Percentiles rank a stretch among this genome's conserved stretches.
Conservation (phyloP, 1,140 invertebrate genomes). For the Medauroidea extradentata region DNA sequence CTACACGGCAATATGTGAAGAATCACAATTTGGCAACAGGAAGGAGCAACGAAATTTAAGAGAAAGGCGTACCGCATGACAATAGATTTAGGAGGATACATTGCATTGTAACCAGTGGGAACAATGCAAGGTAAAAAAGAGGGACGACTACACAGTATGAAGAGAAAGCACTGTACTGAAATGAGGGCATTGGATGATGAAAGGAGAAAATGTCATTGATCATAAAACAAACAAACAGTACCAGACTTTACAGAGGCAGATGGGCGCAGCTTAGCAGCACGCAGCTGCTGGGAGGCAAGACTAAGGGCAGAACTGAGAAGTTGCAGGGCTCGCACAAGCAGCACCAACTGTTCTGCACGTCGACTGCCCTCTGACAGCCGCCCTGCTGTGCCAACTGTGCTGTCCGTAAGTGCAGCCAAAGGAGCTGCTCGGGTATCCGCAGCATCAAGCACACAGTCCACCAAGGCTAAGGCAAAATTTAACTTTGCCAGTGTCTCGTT, state of each 20-base stretch:
- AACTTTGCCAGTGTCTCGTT: constrained; percentile 91
- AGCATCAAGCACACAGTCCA: constrained; percentile 85
- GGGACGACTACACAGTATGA: too few relatives aligned
- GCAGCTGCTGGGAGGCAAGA: constrained; percentile 84
- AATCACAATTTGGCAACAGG: too few relatives aligned
- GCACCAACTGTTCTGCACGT: constrained; percentile 83
- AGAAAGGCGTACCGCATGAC: too few relatives aligned
- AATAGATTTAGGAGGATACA: too few relatives aligned
- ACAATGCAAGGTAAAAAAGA: too few relatives aligned
- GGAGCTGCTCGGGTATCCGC: constrained; percentile 72
- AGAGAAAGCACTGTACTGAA: too few relatives aligned
- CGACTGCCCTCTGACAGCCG: constrained; percentile 39
- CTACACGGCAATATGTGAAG: too few relatives aligned
- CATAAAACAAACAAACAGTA: too few relatives aligned
- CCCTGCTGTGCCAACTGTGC: constrained; percentile 35
- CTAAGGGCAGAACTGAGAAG: constrained; percentile 87
- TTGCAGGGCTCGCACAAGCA: constrained; percentile 86
- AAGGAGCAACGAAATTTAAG: too few relatives aligned
- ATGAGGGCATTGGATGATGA: too few relatives aligned
- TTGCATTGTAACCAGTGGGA: too few relatives aligned
- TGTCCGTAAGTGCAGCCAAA: constrained; percentile 52
- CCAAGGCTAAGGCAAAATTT: constrained; percentile 86
- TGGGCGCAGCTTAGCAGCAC: constrained; percentile 76
- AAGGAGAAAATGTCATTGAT: too few relatives aligned
- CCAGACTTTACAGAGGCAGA: constrained; percentile 86